These are phyloP conservation scores for Fratercula arctica DNA, from an alignment of 2,797 vertebrate genomes.

Conservation along the genomic window DNA sequence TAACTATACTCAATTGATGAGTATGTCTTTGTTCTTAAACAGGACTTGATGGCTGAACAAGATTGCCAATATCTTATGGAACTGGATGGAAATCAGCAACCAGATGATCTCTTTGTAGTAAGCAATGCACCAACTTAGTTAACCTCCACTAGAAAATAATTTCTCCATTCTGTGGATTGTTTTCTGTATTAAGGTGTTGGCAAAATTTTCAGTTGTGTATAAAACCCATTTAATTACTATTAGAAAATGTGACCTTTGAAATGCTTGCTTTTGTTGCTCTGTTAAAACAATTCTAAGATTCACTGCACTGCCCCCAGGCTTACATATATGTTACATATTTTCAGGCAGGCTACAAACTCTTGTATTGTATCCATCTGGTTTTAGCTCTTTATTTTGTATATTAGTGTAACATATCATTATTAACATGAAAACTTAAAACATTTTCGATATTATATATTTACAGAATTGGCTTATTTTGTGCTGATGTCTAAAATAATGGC, in stretches of 20 bases:
- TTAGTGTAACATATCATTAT: not conserved
- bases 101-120: conserved; percentile 82
- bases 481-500: not conserved
- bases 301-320: not conserved
- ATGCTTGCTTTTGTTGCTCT: not conserved
- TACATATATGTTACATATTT: not conserved
- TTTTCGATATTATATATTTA: not conserved
- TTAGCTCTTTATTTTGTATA: not conserved
- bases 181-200: not conserved
- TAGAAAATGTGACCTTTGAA: not conserved
- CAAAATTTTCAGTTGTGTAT: not conserved
- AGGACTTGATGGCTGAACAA: conserved; percentile 87
- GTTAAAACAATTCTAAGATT: not conserved
- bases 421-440: not conserved
- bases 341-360: not conserved
- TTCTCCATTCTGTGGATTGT: not conserved
- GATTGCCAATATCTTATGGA: conserved; percentile 85
- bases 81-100: conserved; percentile 86
- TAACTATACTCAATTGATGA: not conserved
- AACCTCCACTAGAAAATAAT: not conserved
- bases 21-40: not conserved
- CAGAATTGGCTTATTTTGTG: not conserved
- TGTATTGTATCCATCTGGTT: not conserved
- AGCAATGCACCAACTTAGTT: not conserved
- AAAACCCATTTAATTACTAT: not conserved